Evolutionary conservation across 1,140 invertebrate species (phyloP).

Genomic region (Chymomyza costata): DNA sequence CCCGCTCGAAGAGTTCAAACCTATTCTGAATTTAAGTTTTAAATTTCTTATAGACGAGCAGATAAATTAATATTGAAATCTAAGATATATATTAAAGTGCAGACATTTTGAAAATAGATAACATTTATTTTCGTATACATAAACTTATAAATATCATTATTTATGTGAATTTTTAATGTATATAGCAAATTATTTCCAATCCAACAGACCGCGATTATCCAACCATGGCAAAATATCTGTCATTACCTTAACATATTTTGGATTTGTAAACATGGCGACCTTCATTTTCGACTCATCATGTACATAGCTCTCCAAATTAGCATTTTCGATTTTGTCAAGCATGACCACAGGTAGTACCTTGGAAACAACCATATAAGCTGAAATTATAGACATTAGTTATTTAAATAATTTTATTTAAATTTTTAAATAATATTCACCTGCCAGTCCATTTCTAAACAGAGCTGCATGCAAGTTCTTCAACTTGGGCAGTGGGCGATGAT

Average conservation of each 20-base stretch:
- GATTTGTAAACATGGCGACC: constrained; percentile 61
- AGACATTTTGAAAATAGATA: neutral
- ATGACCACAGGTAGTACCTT: constrained; percentile 66
- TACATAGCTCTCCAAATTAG: constrained; percentile 33
- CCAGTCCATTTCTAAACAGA: constrained; percentile 55
- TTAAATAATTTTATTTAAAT: neutral
- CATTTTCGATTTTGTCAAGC: constrained; percentile 53
- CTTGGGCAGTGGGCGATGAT: constrained; percentile 66
- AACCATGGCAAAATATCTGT: constrained; percentile 64
- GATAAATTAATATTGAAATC: neutral
- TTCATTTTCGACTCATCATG: constrained; percentile 63
- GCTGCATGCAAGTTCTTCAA: constrained; percentile 52
- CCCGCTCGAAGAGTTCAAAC: neutral
- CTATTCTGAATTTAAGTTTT: neutral
- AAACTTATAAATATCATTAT: neutral
- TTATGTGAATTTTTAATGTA: neutral
- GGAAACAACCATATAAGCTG: constrained; percentile 66
- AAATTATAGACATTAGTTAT: neutral
- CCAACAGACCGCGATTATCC: constrained; percentile 67
- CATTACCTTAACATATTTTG: constrained; percentile 62
- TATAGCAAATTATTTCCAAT: constrained; percentile 70
- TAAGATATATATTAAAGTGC: neutral
- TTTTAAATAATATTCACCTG: constrained; percentile 31
- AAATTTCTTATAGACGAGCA: neutral
- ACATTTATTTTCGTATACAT: neutral